phyloP scores from a whole-genome alignment of 2,113 vertebrate genomes.

The Tachysurus vachellii region DNA sequence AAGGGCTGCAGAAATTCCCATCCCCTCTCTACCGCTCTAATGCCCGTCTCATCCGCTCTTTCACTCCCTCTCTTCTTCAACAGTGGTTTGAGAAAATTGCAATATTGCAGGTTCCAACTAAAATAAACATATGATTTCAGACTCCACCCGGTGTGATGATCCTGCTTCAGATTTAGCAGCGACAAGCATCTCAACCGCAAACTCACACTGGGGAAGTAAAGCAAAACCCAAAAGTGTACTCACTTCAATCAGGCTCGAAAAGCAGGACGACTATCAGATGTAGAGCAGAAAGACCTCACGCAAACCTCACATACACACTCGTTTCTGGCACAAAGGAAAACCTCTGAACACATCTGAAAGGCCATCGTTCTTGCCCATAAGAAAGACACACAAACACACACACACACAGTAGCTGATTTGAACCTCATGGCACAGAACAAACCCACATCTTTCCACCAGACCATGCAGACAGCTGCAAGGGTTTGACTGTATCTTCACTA shows the following conservation, averaged over 20 bases:
- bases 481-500: not conserved
- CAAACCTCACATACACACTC: not conserved
- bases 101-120: conserved; percentile 29
- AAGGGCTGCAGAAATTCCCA: not conserved
- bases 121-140: conserved; percentile 41
- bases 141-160: conserved; percentile 20
- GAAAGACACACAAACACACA: not conserved
- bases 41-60: not conserved
- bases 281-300: not conserved
- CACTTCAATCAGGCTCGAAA: not conserved
- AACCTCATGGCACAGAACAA: not conserved
- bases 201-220: conserved; percentile 1
- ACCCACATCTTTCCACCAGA: not conserved
- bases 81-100: conserved; percentile 32
- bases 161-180: conserved; percentile 36
- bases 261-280: conserved; percentile 9
- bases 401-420: conserved; percentile 25
- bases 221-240: not conserved
- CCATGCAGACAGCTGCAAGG: not conserved
- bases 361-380: not conserved
- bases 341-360: not conserved
- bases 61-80: conserved; percentile 4
- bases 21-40: not conserved
- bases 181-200: not conserved
- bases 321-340: not conserved